Percentiles rank a stretch among this genome's conserved stretches.
phyloP scores from a whole-genome alignment of 1,140 invertebrate genomes.

The Aphaenogaster floridana region DNA sequence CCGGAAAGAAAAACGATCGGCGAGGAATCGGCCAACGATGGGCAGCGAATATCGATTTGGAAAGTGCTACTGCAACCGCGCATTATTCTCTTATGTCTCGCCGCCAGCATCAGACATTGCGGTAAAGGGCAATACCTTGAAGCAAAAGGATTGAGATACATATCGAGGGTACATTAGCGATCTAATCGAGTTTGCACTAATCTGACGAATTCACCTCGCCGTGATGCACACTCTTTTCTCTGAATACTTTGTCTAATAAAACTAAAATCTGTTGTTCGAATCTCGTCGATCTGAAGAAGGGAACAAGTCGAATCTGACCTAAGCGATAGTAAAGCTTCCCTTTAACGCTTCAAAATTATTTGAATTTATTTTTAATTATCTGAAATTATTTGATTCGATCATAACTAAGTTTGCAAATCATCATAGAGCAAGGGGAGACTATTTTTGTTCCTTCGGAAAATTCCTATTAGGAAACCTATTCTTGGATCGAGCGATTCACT shows the following conservation, averaged over 20 bases:
- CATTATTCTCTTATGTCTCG: slow-evolving; percentile 93
- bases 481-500: slow-evolving; percentile 1
- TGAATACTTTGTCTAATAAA: neutral
- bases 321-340: neutral
- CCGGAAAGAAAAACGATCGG: slow-evolving; percentile 92
- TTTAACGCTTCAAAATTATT: neutral
- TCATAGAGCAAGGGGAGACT: neutral
- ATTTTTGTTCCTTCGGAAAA: neutral
- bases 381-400: neutral
- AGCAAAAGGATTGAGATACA: slow-evolving; percentile 67
- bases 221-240: neutral
- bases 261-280: slow-evolving; percentile 22
- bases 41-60: slow-evolving; percentile 89
- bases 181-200: slow-evolving; percentile 45
- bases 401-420: neutral
- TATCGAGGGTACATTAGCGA: slow-evolving; percentile 51
- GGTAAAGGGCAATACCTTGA: slow-evolving; percentile 87
- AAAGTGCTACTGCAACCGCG: slow-evolving; percentile 92
- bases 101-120: slow-evolving; percentile 96
- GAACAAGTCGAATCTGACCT: neutral
- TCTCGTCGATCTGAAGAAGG: neutral
- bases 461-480: neutral
- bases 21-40: slow-evolving; percentile 86
- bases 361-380: neutral
- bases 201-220: slow-evolving; percentile 11